phyloP scores from a whole-genome alignment of 2,797 vertebrate genomes.

The Gobio occitaniae region DNA sequence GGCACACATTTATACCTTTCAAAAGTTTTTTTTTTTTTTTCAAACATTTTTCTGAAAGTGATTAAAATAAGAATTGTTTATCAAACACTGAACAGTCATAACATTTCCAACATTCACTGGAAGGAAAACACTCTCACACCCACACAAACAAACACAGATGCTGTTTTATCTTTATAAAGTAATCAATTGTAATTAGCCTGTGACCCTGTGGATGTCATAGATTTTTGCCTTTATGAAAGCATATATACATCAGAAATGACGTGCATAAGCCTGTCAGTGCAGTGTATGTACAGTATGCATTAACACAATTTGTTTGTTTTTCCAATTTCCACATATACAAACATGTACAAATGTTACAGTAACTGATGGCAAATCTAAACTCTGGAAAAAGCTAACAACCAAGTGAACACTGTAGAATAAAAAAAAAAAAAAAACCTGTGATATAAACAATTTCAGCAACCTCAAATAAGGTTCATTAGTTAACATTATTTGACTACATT shows the following conservation, averaged over 20 bases:
- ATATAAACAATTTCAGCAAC: neutral
- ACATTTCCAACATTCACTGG: neutral
- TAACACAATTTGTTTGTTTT: neutral
- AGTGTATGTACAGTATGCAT: neutral
- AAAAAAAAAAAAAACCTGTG: neutral
- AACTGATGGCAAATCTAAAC: neutral
- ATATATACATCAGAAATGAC: conserved; percentile 1
- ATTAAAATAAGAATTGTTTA: neutral
- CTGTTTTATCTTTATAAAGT: neutral
- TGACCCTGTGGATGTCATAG: conserved; percentile 40
- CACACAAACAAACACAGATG: neutral
- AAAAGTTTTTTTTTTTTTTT: no score
- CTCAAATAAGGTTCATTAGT: no score
- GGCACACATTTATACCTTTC: no score
- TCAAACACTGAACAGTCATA: neutral
- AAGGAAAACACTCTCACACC: neutral
- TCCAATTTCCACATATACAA: neutral
- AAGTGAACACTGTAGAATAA: no score
- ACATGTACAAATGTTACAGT: neutral
- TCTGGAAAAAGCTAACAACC: neutral
- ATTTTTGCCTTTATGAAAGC: conserved; percentile 25
- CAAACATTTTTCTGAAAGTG: neutral
- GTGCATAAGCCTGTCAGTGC: neutral
- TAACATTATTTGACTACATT: no score
- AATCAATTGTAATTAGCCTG: conserved; percentile 50